Percentiles rank a stretch among this genome's conserved stretches.
Conservation (phyloP, 2,113 vertebrate genomes). For the Callospermophilus lateralis region DNA sequence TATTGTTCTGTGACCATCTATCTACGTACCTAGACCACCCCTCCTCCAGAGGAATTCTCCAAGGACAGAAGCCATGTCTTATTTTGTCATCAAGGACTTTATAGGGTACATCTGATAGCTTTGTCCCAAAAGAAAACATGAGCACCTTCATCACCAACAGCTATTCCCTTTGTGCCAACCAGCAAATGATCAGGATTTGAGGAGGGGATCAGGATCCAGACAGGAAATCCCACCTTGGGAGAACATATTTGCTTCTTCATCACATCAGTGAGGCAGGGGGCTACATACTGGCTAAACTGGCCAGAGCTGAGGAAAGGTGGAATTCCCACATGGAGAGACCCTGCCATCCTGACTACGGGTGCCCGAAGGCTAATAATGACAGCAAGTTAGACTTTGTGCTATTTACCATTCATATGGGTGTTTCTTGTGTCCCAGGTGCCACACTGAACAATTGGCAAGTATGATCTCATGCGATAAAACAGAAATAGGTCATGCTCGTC, state of each 20-base stretch:
- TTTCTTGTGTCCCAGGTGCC: background rate
- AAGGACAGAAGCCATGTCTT: background rate
- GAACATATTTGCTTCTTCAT: background rate
- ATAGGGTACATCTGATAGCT: background rate
- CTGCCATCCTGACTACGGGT: background rate
- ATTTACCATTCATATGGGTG: background rate
- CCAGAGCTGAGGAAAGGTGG: background rate
- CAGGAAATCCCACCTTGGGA: background rate
- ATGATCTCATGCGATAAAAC: background rate
- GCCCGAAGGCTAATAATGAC: background rate
- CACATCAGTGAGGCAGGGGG: background rate
- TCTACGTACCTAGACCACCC: background rate
- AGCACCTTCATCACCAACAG: background rate
- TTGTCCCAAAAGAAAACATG: background rate
- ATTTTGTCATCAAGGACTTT: background rate
- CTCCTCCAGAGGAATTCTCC: background rate
- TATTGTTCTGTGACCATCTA: background rate
- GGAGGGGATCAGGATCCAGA: background rate
- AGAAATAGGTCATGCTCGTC: background rate
- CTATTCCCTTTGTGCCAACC: background rate
- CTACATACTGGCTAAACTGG: background rate
- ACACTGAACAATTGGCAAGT: background rate
- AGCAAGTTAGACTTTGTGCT: background rate
- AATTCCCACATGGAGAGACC: background rate
- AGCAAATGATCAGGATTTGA: background rate